phyloP scores from a whole-genome alignment of 2,113 vertebrate species.

The Odontesthes bonariensis region DNA sequence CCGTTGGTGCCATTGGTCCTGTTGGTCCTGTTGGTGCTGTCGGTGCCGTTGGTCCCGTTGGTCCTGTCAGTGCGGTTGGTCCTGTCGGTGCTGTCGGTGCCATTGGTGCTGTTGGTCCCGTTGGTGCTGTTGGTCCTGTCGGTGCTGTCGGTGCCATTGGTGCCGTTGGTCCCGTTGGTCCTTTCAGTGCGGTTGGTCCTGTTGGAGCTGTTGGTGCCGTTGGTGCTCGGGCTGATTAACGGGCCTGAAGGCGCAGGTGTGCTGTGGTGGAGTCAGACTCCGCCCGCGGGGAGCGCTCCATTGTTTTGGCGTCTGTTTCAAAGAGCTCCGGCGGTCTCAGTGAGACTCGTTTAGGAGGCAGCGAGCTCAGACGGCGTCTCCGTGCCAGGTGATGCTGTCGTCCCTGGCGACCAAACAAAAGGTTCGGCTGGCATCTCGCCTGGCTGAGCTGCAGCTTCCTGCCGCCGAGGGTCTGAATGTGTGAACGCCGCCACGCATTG shows the following conservation, averaged over 20 bases:
- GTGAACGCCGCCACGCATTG: slow-evolving; percentile 57
- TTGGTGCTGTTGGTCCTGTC: no score
- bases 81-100: no score
- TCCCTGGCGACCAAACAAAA: slow-evolving; percentile 61
- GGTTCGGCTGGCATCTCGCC: slow-evolving; percentile 56
- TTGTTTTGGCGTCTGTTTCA: slow-evolving; percentile 66
- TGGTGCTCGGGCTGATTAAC: slow-evolving; percentile 32
- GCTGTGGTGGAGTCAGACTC: slow-evolving; percentile 39
- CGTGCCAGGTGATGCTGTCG: slow-evolving; percentile 61
- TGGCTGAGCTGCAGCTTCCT: slow-evolving; percentile 51
- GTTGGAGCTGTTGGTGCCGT: no score
- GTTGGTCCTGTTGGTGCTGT: no score
- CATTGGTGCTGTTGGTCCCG: no score
- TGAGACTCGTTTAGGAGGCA: slow-evolving; percentile 61
- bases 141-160: no score
- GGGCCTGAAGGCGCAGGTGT: slow-evolving; percentile 62
- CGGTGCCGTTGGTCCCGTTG: no score
- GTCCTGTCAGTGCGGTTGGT: no score
- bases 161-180: no score
- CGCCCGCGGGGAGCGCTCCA: slow-evolving; percentile 44
- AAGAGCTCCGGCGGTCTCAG: slow-evolving; percentile 53
- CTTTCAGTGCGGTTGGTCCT: no score
- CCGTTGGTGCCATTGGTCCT: no score
- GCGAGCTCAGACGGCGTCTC: slow-evolving; percentile 36
- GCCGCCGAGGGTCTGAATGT: slow-evolving; percentile 24